Evolutionary conservation across 2,797 vertebrate species (phyloP), one percentile per base, ranked within the genome.

Genomic region (Pterois miles): DNA sequence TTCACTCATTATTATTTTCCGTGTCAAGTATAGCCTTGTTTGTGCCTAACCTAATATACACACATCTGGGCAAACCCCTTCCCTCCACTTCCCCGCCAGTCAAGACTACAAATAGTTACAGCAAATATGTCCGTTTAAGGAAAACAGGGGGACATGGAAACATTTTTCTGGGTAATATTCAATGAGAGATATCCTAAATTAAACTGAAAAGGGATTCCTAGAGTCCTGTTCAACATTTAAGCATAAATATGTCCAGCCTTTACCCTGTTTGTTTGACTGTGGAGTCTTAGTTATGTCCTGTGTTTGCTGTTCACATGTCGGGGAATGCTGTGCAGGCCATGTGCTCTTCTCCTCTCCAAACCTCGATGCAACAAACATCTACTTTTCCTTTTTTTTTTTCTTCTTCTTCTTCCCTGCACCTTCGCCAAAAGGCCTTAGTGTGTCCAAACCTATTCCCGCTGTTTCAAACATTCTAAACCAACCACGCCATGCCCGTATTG

Each of bases 241-340:
- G 82, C 66, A 73, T 88, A 93, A 89, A 93, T 82, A 88, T 33
- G 60, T 79, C 38, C 86, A 76, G 60, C 50, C 53, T 78, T 88
- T 27, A 63, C 84, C 82, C 80, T 89, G 85, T 94, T 95, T 95
- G 90, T 95, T 95, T 94, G 91, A 87, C 84, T 88, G 82, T 86
- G 94, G 92, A 91, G 86, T 81, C 89, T 40, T 74, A 85, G 90
- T 88, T 89, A 86, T 92, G 93, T 82, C 53, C 71, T 89, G 87
- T 94, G 92, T 96, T 95, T 95, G 94, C 92, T 87, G 92, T 95
- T 96, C 93, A 95, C 94, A 94, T 94, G 94, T 94, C 83, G 83
- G 89, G 90, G 93, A 89, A 89, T 91, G 90, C 87, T 84, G 81
- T 75, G 86, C 86, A 40, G 89, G 80, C 88, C 91, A 91, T 93